A percentile compares a stretch with the other conserved stretches of the same genome.
Conservation (phyloP, 2,888 invertebrate genomes). For the Apodemia zela region DNA sequence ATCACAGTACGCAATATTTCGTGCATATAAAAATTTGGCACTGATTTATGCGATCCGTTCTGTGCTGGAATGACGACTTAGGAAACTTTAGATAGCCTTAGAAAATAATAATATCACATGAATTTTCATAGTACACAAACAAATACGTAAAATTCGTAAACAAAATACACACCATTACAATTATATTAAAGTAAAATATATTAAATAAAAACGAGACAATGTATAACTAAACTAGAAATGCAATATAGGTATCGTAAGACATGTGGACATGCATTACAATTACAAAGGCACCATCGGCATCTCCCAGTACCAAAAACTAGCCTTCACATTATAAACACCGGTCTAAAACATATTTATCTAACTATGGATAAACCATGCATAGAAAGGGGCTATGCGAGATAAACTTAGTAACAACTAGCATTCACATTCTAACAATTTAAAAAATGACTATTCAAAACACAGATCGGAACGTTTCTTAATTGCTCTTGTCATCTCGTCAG, state of each 20-base stretch:
- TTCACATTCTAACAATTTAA: slow-evolving; percentile 59
- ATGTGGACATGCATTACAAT: slow-evolving; percentile 61
- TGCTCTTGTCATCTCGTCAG: slow-evolving; percentile 19
- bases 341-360: slow-evolving; percentile 74
- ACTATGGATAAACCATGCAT: slow-evolving; percentile 67
- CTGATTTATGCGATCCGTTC: slow-evolving; percentile 37
- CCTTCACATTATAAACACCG: slow-evolving; percentile 32
- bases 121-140: slow-evolving; percentile 71
- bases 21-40: slow-evolving; percentile 66
- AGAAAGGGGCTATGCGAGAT: slow-evolving; percentile 49
- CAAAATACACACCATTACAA: slow-evolving; percentile 66
- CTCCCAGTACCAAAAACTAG: slow-evolving; percentile 37
- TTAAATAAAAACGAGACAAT: slow-evolving; percentile 73
- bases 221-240: slow-evolving; percentile 76
- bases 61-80: slow-evolving; percentile 59
- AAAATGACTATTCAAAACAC: slow-evolving; percentile 42
- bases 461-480: slow-evolving; percentile 16
- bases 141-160: slow-evolving; percentile 65
- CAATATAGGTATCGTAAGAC: slow-evolving; percentile 61
- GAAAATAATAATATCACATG: slow-evolving; percentile 74
- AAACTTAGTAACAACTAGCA: slow-evolving; percentile 53
- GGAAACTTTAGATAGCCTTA: slow-evolving; percentile 57
- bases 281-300: slow-evolving; percentile 60
- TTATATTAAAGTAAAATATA: slow-evolving; percentile 54
- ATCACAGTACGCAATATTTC: slow-evolving; percentile 61